Evolutionary conservation across 1,140 invertebrate genomes (phyloP), one percentile per base, ranked within the genome.

Genomic region (Drosophila pruinosa): DNA sequence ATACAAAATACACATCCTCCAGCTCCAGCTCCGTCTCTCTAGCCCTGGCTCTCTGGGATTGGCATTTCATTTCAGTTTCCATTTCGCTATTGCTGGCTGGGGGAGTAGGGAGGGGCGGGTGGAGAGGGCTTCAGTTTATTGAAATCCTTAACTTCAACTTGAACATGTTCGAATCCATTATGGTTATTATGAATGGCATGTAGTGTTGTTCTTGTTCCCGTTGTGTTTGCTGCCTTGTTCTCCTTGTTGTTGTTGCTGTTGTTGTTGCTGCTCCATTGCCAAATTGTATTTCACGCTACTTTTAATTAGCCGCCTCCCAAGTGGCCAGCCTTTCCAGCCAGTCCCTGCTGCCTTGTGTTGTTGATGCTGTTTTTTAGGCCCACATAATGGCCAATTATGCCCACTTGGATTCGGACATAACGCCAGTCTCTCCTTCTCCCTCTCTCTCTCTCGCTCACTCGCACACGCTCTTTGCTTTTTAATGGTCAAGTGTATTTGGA

Each of bases 341-440:
- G 52, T 8, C 47, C 6, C 47, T 50, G 36, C 48, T 52, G 56
- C 21, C 50, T 19, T 41, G 22, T 63, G 43, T 24, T 45, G n/a
- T 45, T 45, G 43, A 12, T 48, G 56, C 36, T 50, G 63, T 73
- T 69, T 62, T 74, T 70, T 63, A 58, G 81, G 73, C 73, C 81
- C 67, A 74, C 70, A 77, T 85, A 86, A 85, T 77, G 81, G 58
- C 73, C 81, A 80, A 85, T 85, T 86, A 86, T 78, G 77, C 53
- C 73, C 77, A 86, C 81, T 86, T 86, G 72, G 62, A 31, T 10
- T 17, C 62, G 53, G 28, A 34, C 50, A 43, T 67, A 61, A 47
- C 48, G 34, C 28, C 17, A 19, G 15, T 34, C 41, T 15, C 31
- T 64, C 12, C 62, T 12, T n/a, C 34, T 48, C 31, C 22, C 19